Conservation (phyloP, 2,113 vertebrate species). For the Hippocampus barbouri region DNA sequence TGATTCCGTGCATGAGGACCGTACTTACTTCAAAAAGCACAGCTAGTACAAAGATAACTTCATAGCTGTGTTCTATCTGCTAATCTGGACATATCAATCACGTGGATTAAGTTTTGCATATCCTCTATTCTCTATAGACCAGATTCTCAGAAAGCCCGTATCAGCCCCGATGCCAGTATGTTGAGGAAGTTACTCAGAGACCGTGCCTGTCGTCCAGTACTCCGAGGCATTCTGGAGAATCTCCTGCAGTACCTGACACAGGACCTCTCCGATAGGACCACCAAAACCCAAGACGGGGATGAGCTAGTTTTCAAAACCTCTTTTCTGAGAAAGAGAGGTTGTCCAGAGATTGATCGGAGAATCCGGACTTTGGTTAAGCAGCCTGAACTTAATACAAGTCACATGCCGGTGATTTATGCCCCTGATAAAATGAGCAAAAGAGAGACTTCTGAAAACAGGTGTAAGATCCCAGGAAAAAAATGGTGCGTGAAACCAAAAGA, state of each 20-base stretch:
- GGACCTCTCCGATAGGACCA: conserved; percentile 17
- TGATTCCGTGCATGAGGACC: not conserved
- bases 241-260: conserved; percentile 77
- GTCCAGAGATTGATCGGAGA: conserved; percentile 1
- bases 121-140: conserved; percentile 76
- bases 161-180: conserved; percentile 52
- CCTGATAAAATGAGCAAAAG: not conserved
- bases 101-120: conserved; percentile 44
- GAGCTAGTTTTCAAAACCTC: not conserved
- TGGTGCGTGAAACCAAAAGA: not conserved
- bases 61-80: not conserved
- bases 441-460: not conserved
- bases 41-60: no score
- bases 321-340: conserved; percentile 6
- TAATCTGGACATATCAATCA: not conserved
- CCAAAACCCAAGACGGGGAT: not conserved
- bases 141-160: conserved; percentile 43
- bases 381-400: conserved; percentile 11
- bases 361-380: conserved; percentile 9
- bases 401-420: not conserved
- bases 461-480: not conserved
- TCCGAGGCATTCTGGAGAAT: conserved; percentile 77
- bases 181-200: conserved; percentile 78
- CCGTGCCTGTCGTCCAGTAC: conserved; percentile 59
- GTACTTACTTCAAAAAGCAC: not conserved